A percentile compares a stretch with the other conserved stretches of the same genome.
These are phyloP conservation scores for Paralichthys olivaceus DNA, from an alignment of 2,113 vertebrate species.

Conservation along the genomic window DNA sequence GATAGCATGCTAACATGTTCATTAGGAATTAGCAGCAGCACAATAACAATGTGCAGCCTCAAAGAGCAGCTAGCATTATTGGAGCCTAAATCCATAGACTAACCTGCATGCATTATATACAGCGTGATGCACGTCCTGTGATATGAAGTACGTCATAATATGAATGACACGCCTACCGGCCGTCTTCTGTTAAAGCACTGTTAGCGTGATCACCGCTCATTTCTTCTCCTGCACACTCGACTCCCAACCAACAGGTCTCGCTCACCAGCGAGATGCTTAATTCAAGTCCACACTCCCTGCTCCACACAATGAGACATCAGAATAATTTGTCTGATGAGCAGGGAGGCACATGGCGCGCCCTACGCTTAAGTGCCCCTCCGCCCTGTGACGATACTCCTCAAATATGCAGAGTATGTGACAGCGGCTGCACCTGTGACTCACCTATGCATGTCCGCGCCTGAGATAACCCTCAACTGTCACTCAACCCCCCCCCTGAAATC, in stretches of 20 bases:
- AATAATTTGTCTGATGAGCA: constrained; percentile 63
- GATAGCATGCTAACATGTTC: too few relatives aligned
- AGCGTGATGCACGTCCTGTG: too few relatives aligned
- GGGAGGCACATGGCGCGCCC: constrained; percentile 60
- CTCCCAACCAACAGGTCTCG: constrained; percentile 53
- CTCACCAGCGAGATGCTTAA: background rate
- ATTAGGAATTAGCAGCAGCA: too few relatives aligned
- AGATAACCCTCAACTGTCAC: constrained; percentile 43
- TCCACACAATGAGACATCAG: constrained; percentile 66
- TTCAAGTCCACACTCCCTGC: constrained; percentile 42
- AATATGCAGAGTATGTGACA: constrained; percentile 67
- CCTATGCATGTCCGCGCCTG: constrained; percentile 58
- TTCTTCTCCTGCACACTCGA: background rate
- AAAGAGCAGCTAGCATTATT: too few relatives aligned
- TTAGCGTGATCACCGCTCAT: background rate
- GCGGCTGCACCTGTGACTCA: constrained; percentile 71
- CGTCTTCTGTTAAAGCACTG: background rate
- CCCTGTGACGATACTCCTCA: constrained; percentile 68
- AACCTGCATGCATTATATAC: too few relatives aligned
- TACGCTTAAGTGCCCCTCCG: constrained; percentile 43
- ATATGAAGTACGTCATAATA: too few relatives aligned
- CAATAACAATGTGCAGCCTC: too few relatives aligned
- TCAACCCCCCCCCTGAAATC: background rate
- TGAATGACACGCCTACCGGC: background rate
- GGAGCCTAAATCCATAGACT: too few relatives aligned